Evolutionary conservation across 2,888 invertebrate genomes (phyloP).

Genomic region (Eupithecia inturbata): DNA sequence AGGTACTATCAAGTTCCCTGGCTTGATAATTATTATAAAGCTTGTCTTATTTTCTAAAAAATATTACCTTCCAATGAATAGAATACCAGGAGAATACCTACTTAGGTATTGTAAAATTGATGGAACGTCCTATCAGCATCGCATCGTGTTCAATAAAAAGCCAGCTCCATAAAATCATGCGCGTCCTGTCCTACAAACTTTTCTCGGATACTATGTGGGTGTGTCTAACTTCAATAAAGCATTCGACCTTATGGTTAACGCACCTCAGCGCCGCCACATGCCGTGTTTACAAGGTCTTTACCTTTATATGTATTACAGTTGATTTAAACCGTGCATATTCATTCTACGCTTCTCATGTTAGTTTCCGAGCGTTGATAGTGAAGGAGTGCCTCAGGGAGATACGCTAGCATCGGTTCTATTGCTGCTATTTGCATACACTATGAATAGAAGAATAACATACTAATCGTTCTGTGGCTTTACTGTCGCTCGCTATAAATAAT

Average conservation of each 20-base stretch:
- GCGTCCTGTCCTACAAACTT: constrained; percentile 33
- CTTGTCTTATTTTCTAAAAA: too few relatives aligned
- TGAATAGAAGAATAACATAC: constrained; percentile 16
- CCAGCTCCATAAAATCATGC: constrained; percentile 1
- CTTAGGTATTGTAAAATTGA: not conserved
- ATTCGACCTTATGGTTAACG: constrained; percentile 31
- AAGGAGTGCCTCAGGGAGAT: constrained; percentile 21
- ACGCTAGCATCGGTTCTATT: constrained; percentile 8
- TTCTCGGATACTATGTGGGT: constrained; percentile 44
- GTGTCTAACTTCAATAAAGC: constrained; percentile 37
- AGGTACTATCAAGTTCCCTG: not conserved
- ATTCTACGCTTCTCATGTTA: not conserved
- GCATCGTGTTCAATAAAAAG: not conserved
- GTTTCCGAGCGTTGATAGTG: not conserved
- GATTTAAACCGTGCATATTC: constrained; percentile 8
- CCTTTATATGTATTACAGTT: not conserved
- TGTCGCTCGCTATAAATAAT: constrained; percentile 29
- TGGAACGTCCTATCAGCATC: not conserved
- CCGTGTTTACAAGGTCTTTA: constrained; percentile 8
- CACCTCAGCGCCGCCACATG: constrained; percentile 17
- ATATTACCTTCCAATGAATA: too few relatives aligned
- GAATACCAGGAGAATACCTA: not conserved
- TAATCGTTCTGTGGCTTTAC: constrained; percentile 15
- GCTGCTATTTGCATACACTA: constrained; percentile 33
- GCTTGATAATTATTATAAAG: not conserved